Percentiles rank a stretch among this genome's conserved stretches.
phyloP scores from a whole-genome alignment of 2,113 vertebrate species.

The Burhinus oedicnemus region DNA sequence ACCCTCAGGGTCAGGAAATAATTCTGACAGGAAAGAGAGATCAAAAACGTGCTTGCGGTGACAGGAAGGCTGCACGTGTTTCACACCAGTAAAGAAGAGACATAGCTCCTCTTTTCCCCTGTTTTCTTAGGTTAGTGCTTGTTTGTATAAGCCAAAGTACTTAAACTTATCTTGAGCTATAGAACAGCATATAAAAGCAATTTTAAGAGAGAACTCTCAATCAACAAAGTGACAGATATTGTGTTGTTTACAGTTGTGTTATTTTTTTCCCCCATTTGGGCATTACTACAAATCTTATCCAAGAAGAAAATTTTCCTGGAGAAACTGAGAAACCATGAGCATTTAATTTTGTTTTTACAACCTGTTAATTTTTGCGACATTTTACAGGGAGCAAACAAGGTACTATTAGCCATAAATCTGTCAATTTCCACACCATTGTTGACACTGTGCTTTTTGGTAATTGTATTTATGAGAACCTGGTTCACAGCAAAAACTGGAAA shows the following conservation, averaged over 20 bases:
- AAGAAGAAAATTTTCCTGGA: not conserved
- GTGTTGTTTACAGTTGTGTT: not conserved
- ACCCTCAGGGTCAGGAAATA: not conserved
- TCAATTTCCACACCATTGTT: not conserved
- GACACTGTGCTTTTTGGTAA: rapidly evolving
- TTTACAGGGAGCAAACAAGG: not conserved
- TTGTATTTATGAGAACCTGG: rapidly evolving
- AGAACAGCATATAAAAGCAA: not conserved
- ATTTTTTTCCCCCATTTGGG: not conserved
- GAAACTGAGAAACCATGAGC: not conserved
- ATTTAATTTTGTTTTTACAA: not conserved
- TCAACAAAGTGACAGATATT: not conserved
- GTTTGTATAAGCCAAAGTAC: not conserved
- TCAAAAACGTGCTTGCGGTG: not conserved
- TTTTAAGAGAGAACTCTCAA: not conserved
- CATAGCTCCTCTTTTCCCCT: not conserved
- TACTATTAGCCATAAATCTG: not conserved
- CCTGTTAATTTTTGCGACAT: not conserved
- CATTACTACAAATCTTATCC: not conserved
- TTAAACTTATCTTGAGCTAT: not conserved
- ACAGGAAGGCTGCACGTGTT: not conserved
- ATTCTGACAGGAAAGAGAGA: conserved; percentile 11
- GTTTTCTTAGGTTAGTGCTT: not conserved
- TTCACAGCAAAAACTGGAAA: not conserved
- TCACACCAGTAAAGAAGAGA: not conserved